phyloP scores from a whole-genome alignment of 2,797 vertebrate species.

The Tinamus major region DNA sequence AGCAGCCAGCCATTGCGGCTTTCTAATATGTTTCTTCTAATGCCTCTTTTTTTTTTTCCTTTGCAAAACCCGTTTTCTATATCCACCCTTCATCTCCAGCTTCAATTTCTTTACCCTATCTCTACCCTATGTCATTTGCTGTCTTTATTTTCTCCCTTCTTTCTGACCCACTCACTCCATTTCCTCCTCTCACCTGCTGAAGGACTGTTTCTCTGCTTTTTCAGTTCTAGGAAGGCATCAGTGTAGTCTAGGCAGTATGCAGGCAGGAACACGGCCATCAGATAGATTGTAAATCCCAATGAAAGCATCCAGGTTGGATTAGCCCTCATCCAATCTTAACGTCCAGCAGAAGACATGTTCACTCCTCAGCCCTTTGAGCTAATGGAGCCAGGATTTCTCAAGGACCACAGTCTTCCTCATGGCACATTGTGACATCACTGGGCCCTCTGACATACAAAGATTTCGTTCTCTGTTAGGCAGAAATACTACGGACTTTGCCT shows the following conservation, averaged over 20 bases:
- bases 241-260: neutral
- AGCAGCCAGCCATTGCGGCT: neutral
- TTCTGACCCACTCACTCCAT: neutral
- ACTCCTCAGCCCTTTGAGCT: neutral
- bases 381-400: neutral
- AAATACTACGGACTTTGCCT: neutral
- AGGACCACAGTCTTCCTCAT: neutral
- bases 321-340: neutral
- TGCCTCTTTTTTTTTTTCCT: neutral
- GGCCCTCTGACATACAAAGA: neutral
- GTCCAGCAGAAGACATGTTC: neutral
- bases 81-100: neutral
- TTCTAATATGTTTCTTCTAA: neutral
- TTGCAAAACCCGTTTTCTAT: neutral
- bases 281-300: neutral
- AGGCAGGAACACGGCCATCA: neutral
- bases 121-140: neutral
- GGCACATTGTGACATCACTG: slow-evolving; percentile 39
- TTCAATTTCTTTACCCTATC: neutral
- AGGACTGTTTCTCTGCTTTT: neutral
- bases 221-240: neutral
- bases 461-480: neutral
- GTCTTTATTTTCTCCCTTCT: neutral
- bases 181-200: slow-evolving; percentile 17
- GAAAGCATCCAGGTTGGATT: neutral